Base-by-base conservation (phyloP, 2,113 vertebrate genomes). In the Guaruba guarouba region DNA sequence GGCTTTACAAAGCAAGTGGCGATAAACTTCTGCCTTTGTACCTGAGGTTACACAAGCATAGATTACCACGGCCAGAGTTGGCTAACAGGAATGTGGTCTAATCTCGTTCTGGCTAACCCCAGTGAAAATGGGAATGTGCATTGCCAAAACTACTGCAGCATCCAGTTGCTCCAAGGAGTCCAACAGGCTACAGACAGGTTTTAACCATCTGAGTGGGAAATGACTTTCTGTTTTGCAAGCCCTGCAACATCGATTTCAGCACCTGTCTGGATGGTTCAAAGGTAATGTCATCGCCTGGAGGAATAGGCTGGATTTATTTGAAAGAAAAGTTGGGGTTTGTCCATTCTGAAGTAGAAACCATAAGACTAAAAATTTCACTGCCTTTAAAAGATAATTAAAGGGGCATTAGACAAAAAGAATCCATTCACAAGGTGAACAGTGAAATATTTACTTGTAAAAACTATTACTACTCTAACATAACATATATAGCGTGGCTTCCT, bases 161-260 rank as follows among this genome's bases (percentile, higher is more conserved):
- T 84, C 78, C 78, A 85, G 67, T 97, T 92, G 89, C 77, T 84
- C 44, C 0, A 0, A 37, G 95, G 74, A 96, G 89, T 92, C 78
- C 63, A 52, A 17, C 91, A 82, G 73, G 95, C 86, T 78, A 7
- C 69, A 71, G 73, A 68, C 88, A 77, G 91, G 93, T 95, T 95
- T 87, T 63, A 81, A 64, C 57, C 2, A 0, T 86, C 46, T 73
- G 91, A 77, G 87, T 92, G 91, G 92, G 91, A 89, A 90, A 85
- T 37, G 54, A 82, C 49, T 96, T 73, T 64, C 23, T 95, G 81
- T 97, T 94, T 87, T 92, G 54, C 92, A 95, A 96, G 70, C 48
- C 48, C 89, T 91, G 70, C 62, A 64, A 18, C 31, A 17, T 31
- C 39, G 78, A 74, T 94, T 95, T 91, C 95, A 70, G 89, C 67